Conservation (phyloP, 2,888 invertebrate genomes). For the Archips crataeganus region DNA sequence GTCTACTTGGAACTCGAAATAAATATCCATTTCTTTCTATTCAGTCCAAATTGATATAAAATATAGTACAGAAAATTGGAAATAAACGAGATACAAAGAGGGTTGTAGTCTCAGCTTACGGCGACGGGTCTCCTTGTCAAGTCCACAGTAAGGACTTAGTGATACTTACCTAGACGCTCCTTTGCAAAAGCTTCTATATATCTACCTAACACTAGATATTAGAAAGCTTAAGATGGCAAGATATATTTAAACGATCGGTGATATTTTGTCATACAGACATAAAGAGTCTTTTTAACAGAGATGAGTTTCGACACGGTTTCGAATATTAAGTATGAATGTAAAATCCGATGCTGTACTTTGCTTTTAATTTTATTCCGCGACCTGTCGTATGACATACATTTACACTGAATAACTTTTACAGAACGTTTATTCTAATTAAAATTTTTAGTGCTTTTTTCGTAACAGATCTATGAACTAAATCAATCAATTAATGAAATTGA, state of each 20-base stretch:
- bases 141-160: constrained; percentile 58
- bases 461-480: too few relatives aligned
- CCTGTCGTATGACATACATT: background rate
- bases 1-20: constrained; percentile 7
- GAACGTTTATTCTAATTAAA: too few relatives aligned
- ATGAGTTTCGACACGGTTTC: background rate
- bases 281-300: background rate
- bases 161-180: constrained; percentile 55
- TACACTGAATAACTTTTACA: too few relatives aligned
- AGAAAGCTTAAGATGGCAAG: background rate
- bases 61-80: constrained; percentile 66
- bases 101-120: constrained; percentile 50
- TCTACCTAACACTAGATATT: background rate
- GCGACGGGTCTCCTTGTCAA: constrained; percentile 50
- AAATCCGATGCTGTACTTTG: too few relatives aligned
- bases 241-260: background rate
- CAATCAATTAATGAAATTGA: too few relatives aligned
- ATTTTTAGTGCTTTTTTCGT: too few relatives aligned
- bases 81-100: constrained; percentile 68
- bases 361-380: background rate
- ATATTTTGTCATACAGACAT: too few relatives aligned
- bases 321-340: background rate
- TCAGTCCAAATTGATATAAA: constrained; percentile 59
- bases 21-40: constrained; percentile 47
- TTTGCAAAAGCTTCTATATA: constrained; percentile 6